Evolutionary conservation across 2,888 invertebrate genomes (phyloP).

Genomic region (Megaustenia siamemsis): DNA sequence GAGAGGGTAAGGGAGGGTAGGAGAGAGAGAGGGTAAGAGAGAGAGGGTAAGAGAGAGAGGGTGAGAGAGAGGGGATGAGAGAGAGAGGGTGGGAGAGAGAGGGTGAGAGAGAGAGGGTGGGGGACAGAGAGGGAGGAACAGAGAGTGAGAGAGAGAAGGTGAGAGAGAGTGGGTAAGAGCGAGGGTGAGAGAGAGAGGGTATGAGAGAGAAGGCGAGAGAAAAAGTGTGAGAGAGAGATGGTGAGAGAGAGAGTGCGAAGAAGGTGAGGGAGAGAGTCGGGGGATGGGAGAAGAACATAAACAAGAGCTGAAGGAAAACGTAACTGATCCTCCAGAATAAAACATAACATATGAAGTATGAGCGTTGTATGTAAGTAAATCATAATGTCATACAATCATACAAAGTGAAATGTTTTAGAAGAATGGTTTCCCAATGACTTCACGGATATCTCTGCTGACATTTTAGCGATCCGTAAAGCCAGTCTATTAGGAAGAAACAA

Average conservation of each 20-base stretch:
- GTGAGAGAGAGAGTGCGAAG: not conserved
- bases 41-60: not conserved
- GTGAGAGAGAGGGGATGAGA: not conserved
- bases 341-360: too few relatives aligned
- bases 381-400: too few relatives aligned
- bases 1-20: not conserved
- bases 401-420: too few relatives aligned
- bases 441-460: too few relatives aligned
- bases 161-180: slow-evolving; percentile 3
- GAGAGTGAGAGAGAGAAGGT: not conserved
- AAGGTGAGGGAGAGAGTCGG: slow-evolving; percentile 18
- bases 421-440: too few relatives aligned
- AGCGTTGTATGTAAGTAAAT: too few relatives aligned
- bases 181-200: not conserved
- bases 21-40: not conserved
- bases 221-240: not conserved
- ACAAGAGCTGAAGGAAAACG: not conserved
- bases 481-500: too few relatives aligned
- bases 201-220: not conserved
- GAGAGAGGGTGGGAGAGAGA: not conserved
- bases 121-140: not conserved
- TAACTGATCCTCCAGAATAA: too few relatives aligned
- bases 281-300: not conserved
- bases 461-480: too few relatives aligned
- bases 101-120: not conserved